Evolutionary conservation across 2,797 vertebrate species (phyloP).

Genomic region (Scleropages formosus): DNA sequence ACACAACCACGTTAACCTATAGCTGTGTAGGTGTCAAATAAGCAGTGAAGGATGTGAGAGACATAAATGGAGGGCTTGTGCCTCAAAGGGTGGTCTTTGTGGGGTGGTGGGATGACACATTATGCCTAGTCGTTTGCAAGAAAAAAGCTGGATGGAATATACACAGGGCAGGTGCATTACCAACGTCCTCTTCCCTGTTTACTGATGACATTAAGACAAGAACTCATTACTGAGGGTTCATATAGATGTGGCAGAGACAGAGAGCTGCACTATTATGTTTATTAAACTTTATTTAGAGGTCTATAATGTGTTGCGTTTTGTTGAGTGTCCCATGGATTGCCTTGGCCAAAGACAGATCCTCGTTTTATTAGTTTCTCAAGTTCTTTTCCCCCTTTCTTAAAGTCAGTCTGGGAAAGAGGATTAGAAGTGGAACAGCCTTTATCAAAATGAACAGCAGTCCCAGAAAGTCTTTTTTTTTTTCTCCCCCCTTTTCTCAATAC

Average conservation of each 20-base stretch:
- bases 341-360: neutral
- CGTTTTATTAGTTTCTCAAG: neutral
- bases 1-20: neutral
- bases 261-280: neutral
- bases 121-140: neutral
- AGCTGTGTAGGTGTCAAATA: slow-evolving; percentile 8
- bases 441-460: neutral
- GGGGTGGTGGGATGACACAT: neutral
- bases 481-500: neutral
- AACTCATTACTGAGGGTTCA: slow-evolving; percentile 10
- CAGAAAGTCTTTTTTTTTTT: neutral
- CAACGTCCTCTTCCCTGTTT: neutral
- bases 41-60: neutral
- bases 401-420: slow-evolving; percentile 9
- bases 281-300: slow-evolving; percentile 11
- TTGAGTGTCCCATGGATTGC: neutral
- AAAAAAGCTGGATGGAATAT: slow-evolving; percentile 15
- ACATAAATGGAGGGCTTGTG: neutral
- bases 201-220: slow-evolving; percentile 20
- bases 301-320: neutral
- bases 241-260: slow-evolving; percentile 1
- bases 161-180: slow-evolving; percentile 1
- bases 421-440: neutral
- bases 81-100: slow-evolving; percentile 1
- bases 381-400: neutral